Evolutionary conservation across 2,113 vertebrate genomes (phyloP).

Genomic region (Lophochroa leadbeateri): DNA sequence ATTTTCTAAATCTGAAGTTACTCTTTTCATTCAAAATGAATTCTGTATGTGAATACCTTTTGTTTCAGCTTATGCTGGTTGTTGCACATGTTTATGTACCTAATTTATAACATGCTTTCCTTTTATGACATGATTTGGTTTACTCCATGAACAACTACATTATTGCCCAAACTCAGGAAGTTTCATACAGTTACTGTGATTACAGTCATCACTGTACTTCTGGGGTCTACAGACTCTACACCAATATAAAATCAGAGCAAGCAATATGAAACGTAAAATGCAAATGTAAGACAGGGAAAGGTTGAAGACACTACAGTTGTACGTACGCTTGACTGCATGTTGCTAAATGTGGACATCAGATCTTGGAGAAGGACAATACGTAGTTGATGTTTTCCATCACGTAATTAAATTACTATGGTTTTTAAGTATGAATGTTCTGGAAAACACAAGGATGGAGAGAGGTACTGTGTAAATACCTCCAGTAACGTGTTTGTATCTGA

Average conservation of each 20-base stretch:
- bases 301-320: neutral
- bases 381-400: neutral
- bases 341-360: neutral
- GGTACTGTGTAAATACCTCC: neutral
- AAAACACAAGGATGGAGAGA: neutral
- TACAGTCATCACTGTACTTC: neutral
- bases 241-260: neutral
- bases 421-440: neutral
- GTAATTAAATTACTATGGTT: neutral
- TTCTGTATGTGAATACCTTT: neutral
- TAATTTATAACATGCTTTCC: neutral
- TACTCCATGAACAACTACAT: neutral
- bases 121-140: neutral
- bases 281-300: neutral
- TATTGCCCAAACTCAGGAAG: conserved; percentile 29
- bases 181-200: neutral
- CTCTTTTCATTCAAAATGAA: neutral
- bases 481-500: neutral
- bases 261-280: neutral
- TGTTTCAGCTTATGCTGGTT: neutral
- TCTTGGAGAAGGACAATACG: neutral
- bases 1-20: neutral
- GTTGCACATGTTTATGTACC: neutral
- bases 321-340: rapidly evolving
- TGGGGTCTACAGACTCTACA: neutral